Evolutionary conservation across 2,888 invertebrate genomes (phyloP).

Genomic region (Conus canariensis): DNA sequence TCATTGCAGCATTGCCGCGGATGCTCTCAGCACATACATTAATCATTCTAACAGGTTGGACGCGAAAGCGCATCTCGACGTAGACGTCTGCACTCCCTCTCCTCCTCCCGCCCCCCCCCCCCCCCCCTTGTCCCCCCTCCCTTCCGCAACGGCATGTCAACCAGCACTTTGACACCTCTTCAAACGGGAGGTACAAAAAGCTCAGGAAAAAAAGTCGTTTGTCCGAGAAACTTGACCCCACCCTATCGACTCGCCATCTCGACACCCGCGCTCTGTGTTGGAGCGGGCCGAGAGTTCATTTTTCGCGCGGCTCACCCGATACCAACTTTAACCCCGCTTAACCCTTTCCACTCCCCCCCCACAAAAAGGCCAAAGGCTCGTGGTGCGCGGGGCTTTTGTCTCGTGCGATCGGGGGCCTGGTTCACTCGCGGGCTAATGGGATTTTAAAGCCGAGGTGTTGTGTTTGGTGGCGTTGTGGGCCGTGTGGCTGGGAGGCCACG

Average conservation of each 20-base stretch:
- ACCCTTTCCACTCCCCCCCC: conserved; percentile 3
- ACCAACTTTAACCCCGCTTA: conserved; percentile 30
- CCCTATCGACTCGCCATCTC: conserved; percentile 25
- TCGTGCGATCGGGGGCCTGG: not conserved
- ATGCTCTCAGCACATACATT: no score
- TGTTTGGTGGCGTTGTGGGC: not conserved
- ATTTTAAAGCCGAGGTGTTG: conserved; percentile 7
- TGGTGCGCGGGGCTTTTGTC: not conserved
- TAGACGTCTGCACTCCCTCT: not conserved
- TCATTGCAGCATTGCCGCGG: no score
- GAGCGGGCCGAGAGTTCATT: not conserved
- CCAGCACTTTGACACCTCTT: conserved; percentile 12
- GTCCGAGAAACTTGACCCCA: conserved; percentile 20
- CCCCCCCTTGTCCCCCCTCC: not conserved
- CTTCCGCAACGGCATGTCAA: not conserved
- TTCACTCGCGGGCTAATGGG: not conserved
- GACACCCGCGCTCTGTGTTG: not conserved
- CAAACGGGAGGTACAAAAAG: conserved; percentile 17
- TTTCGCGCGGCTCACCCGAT: no score
- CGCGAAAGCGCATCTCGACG: no score
- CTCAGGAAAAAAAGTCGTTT: not conserved
- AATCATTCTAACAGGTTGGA: no score
- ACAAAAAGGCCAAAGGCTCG: conserved; percentile 16
- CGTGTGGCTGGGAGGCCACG: not conserved
- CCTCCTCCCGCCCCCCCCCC: not conserved